Conservation (phyloP, 92 coral and sea anemone genomes). For the Porites cylindrica region DNA sequence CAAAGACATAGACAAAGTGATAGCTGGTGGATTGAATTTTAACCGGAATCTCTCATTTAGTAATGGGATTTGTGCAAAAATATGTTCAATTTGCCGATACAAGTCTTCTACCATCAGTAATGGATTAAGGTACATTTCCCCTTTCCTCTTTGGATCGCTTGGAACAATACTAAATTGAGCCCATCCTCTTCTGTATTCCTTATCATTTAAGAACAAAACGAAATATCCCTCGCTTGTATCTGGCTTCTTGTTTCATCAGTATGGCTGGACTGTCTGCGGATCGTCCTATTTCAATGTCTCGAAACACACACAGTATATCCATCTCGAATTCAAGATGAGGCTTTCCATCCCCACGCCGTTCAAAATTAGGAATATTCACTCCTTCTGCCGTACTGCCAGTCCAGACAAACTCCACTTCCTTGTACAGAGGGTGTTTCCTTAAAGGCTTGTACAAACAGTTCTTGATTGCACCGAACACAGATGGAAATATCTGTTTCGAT, state of each 20-base stretch:
- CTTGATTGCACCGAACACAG: constrained; percentile 40
- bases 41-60: constrained; percentile 24
- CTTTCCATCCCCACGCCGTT: constrained; percentile 42
- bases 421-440: constrained; percentile 44
- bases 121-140: constrained; percentile 56
- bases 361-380: constrained; percentile 59
- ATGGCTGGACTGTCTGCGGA: constrained; percentile 44
- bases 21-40: constrained; percentile 52
- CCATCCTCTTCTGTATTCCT: constrained; percentile 38
- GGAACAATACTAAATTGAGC: constrained; percentile 40
- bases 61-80: constrained; percentile 57
- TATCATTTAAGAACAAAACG: constrained; percentile 43
- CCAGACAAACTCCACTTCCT: constrained; percentile 49
- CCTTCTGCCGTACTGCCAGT: constrained; percentile 63
- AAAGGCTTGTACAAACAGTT: constrained; percentile 60
- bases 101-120: constrained; percentile 52
- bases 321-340: constrained; percentile 46
- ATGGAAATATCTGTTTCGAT: constrained; percentile 46
- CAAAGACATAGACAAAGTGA: constrained; percentile 26
- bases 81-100: constrained; percentile 51
- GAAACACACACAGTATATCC: constrained; percentile 59
- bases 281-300: constrained; percentile 46
- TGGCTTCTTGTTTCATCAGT: constrained; percentile 47
- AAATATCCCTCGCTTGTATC: constrained; percentile 55
- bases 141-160: constrained; percentile 45